phyloP scores from a whole-genome alignment of 2,113 vertebrate genomes.

The Lonchura striata region DNA sequence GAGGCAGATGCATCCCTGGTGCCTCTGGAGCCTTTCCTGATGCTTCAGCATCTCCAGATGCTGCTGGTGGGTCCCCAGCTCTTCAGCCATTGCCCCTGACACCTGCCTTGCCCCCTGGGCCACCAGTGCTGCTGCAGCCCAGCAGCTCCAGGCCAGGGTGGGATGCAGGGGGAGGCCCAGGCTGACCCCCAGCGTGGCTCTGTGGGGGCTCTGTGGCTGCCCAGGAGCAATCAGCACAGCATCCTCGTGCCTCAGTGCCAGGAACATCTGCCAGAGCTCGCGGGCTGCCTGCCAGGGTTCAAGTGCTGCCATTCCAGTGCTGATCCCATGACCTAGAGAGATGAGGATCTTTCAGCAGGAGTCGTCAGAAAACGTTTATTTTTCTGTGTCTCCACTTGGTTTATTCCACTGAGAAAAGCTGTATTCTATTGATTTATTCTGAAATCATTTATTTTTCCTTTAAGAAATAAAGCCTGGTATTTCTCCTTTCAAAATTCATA shows the following conservation, averaged over 20 bases:
- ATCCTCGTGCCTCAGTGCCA: not conserved
- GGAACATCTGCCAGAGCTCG: conserved; percentile 29
- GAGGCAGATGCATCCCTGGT: rapidly evolving
- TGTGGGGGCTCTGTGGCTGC: rapidly evolving
- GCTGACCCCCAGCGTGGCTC: not conserved
- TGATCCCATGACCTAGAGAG: conserved; percentile 25
- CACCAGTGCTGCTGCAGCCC: not conserved
- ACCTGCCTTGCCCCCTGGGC: not conserved
- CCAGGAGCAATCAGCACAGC: not conserved
- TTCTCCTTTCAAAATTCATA: not conserved
- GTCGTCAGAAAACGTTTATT: conserved; percentile 32
- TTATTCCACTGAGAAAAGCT: not conserved
- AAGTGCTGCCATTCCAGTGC: conserved; percentile 23
- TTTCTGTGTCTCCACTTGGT: conserved; percentile 21
- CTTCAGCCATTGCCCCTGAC: rapidly evolving
- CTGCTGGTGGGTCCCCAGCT: not conserved
- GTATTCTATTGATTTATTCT: conserved; percentile 34
- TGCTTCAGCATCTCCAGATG: not conserved
- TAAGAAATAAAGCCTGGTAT: not conserved
- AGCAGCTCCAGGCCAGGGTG: rapidly evolving
- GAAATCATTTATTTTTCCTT: conserved; percentile 24
- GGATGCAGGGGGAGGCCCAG: not conserved
- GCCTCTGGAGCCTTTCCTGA: not conserved
- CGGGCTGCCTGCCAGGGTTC: conserved; percentile 13
- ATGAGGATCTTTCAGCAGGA: conserved; percentile 55